Evolutionary conservation across 2,113 vertebrate species (phyloP).

Genomic region (Alectura lathami): DNA sequence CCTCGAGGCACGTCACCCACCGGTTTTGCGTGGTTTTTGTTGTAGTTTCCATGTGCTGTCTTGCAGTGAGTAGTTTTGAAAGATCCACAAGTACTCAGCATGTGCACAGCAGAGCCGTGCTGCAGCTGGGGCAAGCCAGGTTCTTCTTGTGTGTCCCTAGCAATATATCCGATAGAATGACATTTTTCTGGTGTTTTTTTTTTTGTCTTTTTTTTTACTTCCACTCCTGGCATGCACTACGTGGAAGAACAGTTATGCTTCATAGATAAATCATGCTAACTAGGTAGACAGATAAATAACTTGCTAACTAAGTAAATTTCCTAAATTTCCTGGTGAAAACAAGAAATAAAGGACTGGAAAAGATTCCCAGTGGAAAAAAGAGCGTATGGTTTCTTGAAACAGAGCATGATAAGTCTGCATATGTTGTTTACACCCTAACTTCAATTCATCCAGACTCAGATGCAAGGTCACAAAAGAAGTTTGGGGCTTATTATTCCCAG

Average conservation of each 20-base stretch:
- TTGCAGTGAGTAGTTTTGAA: background rate
- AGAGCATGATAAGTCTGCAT: background rate
- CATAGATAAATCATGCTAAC: background rate
- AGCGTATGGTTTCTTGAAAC: background rate
- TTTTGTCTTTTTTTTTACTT: background rate
- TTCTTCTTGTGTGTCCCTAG: background rate
- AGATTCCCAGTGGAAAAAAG: background rate
- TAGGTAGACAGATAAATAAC: too few species aligned
- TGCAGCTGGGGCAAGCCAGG: background rate
- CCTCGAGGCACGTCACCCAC: background rate
- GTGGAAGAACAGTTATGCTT: background rate
- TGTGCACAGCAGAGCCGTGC: background rate
- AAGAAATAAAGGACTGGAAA: background rate
- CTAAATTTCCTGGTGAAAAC: background rate
- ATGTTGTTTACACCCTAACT: background rate
- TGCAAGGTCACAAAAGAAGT: constrained; percentile 30
- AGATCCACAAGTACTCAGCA: background rate
- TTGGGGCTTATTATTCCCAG: background rate
- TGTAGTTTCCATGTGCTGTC: accelerated
- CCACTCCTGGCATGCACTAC: background rate
- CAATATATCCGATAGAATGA: background rate
- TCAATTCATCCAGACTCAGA: background rate
- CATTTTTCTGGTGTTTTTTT: background rate
- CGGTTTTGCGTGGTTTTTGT: background rate
- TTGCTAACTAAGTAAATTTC: background rate